These are phyloP conservation scores for Neogale vison DNA, from an alignment of 2,113 vertebrate species.

Conservation along the genomic window DNA sequence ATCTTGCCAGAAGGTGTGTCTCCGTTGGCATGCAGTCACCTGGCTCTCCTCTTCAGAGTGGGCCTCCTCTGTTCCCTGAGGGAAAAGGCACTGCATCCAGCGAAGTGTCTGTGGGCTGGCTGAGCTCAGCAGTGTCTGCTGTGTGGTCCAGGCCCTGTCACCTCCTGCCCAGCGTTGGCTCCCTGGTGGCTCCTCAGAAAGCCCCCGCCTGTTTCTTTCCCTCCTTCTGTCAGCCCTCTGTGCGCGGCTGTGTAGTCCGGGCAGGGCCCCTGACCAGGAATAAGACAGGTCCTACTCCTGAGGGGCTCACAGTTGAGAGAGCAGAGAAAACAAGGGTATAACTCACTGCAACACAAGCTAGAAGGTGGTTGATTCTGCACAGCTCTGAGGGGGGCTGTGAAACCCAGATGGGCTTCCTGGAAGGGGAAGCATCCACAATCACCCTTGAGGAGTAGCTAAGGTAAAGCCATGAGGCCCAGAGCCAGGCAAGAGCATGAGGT, in stretches of 20 bases:
- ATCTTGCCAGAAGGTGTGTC: background rate
- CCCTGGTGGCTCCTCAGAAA: background rate
- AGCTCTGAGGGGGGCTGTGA: background rate
- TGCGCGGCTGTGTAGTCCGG: rapidly evolving
- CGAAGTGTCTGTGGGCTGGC: background rate
- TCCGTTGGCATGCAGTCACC: rapidly evolving
- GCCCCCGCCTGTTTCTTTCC: background rate
- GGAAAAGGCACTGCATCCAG: background rate
- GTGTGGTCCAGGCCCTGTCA: background rate
- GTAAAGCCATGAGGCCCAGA: rapidly evolving
- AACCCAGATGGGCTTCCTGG: background rate
- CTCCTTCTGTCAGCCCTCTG: no score
- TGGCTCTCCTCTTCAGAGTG: background rate
- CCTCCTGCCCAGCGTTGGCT: rapidly evolving
- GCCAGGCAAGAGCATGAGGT: rapidly evolving
- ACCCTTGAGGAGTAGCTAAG: no score
- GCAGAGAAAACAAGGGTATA: rapidly evolving
- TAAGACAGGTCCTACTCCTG: background rate
- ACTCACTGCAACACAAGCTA: rapidly evolving
- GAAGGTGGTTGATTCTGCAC: background rate
- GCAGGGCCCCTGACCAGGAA: rapidly evolving
- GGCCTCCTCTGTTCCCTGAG: background rate
- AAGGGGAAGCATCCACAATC: background rate
- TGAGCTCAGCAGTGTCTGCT: rapidly evolving
- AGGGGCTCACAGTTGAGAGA: background rate